Base-by-base conservation (phyloP, 2,113 vertebrate species). In the Rallus limicola region DNA sequence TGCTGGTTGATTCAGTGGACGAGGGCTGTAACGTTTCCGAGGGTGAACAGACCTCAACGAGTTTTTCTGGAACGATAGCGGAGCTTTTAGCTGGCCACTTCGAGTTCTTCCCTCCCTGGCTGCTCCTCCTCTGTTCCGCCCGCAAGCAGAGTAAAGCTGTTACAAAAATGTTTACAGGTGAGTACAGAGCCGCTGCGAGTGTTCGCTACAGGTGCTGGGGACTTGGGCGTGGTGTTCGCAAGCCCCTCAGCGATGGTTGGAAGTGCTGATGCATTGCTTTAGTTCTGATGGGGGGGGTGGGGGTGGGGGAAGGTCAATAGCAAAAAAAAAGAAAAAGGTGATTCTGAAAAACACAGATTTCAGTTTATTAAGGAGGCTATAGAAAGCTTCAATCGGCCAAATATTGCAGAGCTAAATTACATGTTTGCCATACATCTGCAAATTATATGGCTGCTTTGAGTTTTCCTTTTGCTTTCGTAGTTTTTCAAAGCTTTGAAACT, bases 101-200 rank as follows among this genome's bases (percentile, higher is more conserved):
- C 2, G 99, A 99, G 93, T 99, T 99, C 97, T 99, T 99, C 80
- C 99, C 99, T 28, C 99, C 99, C 1, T 99, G 99, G 99, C 98
- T 99, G 42, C 98, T 99, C 25, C 99, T 99, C 34, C 97, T 99
- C 93, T 99, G 99, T 94, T 99, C 99, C 3, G 99, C 99, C 26
- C 98, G 99, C 14, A 98, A 99, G 9, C 99, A 99, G 97, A 99
- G 99, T 94, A 99, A 99, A 97, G 98, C 99, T 92, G 99, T 99
- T 86, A 99, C 99, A 83, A 99, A 99, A 96, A 99, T 99, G 95
- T 99, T 99, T 97, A 99, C 99, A 94, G 99, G 99, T 99, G 97
- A 97, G 98, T 94, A 53, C 59, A n/a, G 62, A 42, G 59, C 50
- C 10, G n/a, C 4, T 0, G 34, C 17, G 34, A 11, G 14, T 46